Conservation (phyloP, 2,113 vertebrate species). For the Eclectus roratus region DNA sequence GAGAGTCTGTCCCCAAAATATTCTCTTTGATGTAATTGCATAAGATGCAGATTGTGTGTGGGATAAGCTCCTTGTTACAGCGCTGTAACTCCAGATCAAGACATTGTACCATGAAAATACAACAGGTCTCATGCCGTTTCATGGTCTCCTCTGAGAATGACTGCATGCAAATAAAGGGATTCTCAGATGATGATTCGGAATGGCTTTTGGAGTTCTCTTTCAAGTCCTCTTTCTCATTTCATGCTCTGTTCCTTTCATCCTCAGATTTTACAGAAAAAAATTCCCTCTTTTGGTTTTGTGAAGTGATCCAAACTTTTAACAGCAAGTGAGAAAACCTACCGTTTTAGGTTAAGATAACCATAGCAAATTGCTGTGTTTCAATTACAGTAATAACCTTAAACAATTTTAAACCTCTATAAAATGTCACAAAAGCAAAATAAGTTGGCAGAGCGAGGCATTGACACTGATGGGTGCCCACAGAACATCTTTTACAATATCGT, state of each 20-base stretch:
- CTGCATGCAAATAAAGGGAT: constrained; percentile 43
- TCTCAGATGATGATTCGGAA: not conserved
- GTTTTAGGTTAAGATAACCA: constrained; percentile 39
- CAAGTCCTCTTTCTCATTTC: constrained; percentile 57
- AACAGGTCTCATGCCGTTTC: constrained; percentile 27
- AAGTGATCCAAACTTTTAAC: constrained; percentile 31
- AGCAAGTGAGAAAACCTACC: constrained; percentile 14
- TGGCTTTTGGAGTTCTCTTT: constrained; percentile 43
- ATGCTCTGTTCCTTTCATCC: constrained; percentile 64
- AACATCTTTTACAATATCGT: constrained; percentile 55
- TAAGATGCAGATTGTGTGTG: constrained; percentile 36
- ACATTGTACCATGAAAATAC: constrained; percentile 25
- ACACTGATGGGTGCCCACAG: constrained; percentile 45
- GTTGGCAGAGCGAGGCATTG: constrained; percentile 45
- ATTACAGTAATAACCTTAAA: constrained; percentile 53
- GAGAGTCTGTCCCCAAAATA: not conserved
- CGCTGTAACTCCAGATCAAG: constrained; percentile 11
- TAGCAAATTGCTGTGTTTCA: constrained; percentile 43
- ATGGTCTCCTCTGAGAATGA: constrained; percentile 40
- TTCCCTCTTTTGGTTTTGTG: constrained; percentile 10
- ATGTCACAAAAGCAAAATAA: constrained; percentile 44
- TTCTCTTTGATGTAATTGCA: constrained; percentile 22
- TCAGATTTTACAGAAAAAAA: constrained; percentile 50
- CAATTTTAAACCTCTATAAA: constrained; percentile 55
- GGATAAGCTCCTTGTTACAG: constrained; percentile 35